These are phyloP conservation scores for Charadrius vociferus DNA, from an alignment of 2,113 vertebrate species.

Conservation along the genomic window DNA sequence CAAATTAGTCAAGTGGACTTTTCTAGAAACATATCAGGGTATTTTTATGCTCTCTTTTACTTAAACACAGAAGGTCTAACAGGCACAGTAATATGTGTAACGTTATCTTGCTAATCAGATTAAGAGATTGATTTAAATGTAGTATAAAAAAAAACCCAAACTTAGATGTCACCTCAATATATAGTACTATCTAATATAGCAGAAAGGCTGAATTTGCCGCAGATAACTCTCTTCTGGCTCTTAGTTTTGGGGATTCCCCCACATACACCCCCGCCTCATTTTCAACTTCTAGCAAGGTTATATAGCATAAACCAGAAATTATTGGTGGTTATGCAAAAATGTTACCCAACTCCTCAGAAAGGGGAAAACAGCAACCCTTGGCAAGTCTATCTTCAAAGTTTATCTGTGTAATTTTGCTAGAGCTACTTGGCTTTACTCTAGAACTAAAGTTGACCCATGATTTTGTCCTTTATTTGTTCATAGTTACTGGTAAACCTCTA, in stretches of 20 bases:
- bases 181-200: background rate
- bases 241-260: background rate
- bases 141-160: background rate
- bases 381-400: background rate
- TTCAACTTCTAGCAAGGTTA: background rate
- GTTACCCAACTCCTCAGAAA: background rate
- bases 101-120: background rate
- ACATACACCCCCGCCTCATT: fast-evolving
- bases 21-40: background rate
- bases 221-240: background rate
- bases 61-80: background rate
- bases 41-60: background rate
- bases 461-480: conserved; percentile 1
- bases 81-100: too few species aligned
- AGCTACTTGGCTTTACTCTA: background rate
- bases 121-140: background rate
- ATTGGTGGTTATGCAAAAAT: background rate
- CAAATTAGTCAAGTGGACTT: background rate
- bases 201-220: background rate
- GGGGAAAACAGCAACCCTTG: background rate
- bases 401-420: background rate
- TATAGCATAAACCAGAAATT: background rate
- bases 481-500: background rate
- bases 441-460: background rate
- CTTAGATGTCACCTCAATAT: background rate